Evolutionary conservation across 2,797 vertebrate species (phyloP).

Genomic region (Trachurus trachurus): DNA sequence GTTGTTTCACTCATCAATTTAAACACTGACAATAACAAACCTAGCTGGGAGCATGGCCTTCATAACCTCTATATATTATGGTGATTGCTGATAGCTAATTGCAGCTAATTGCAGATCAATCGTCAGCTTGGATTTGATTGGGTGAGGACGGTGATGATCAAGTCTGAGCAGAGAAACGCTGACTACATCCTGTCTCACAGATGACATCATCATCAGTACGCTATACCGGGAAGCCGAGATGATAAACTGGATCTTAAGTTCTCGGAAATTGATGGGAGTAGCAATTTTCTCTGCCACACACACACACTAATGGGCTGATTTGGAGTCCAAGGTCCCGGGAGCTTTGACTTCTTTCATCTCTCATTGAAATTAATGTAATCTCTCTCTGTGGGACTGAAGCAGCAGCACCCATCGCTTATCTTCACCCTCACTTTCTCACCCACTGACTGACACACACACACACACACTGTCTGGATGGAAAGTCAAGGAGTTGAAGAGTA

Average conservation of each 20-base stretch:
- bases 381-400: neutral
- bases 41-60: neutral
- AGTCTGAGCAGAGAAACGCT: neutral
- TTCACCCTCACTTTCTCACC: neutral
- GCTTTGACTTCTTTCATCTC: constrained; percentile 33
- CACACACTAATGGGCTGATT: constrained; percentile 27
- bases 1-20: neutral
- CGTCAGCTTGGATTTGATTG: neutral
- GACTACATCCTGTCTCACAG: constrained; percentile 50
- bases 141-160: neutral
- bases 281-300: constrained; percentile 10
- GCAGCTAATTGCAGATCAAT: neutral
- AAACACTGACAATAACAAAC: no score
- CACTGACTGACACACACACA: neutral
- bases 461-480: no score
- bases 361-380: constrained; percentile 28
- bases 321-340: constrained; percentile 13
- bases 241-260: constrained; percentile 51
- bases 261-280: constrained; percentile 50
- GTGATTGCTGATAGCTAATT: neutral
- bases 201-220: constrained; percentile 53
- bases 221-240: constrained; percentile 57
- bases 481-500: no score
- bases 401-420: constrained; percentile 15
- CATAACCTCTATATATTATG: neutral